Evolutionary conservation across 1,140 invertebrate species (phyloP).

Genomic region (Listronotus bonariensis): DNA sequence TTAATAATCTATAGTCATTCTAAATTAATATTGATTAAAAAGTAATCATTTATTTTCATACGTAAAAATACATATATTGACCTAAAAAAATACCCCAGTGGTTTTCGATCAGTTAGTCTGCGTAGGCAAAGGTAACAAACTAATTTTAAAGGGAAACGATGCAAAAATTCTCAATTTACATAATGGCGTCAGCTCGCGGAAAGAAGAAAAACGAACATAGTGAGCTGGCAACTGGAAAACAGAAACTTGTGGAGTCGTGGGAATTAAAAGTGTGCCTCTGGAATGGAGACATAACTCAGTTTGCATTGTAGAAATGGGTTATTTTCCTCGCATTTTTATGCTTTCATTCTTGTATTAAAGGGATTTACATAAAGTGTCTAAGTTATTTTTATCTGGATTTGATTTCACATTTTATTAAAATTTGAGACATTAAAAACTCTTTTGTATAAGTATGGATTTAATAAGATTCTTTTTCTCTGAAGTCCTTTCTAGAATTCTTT

Average conservation of each 20-base stretch:
- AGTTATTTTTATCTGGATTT: too few relatives aligned
- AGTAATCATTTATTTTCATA: too few relatives aligned
- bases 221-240: constrained; percentile 12
- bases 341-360: constrained; percentile 1
- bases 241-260: constrained; percentile 31
- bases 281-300: constrained; percentile 28
- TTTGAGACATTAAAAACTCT: too few relatives aligned
- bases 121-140: constrained; percentile 3
- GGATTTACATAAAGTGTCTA: neutral
- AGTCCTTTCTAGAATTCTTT: too few relatives aligned
- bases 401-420: too few relatives aligned
- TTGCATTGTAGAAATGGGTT: constrained; percentile 17
- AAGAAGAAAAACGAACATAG: constrained; percentile 19
- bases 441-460: too few relatives aligned
- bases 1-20: too few relatives aligned
- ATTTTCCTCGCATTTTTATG: constrained; percentile 14
- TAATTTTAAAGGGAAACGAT: constrained; percentile 5
- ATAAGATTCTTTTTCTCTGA: too few relatives aligned
- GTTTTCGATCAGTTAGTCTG: neutral
- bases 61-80: too few relatives aligned
- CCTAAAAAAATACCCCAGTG: too few relatives aligned
- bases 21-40: too few relatives aligned
- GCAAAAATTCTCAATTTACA: constrained; percentile 29
- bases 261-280: constrained; percentile 27
- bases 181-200: constrained; percentile 14